phyloP scores from a whole-genome alignment of 2,113 vertebrate species.

The Bolborhynchus lineola region DNA sequence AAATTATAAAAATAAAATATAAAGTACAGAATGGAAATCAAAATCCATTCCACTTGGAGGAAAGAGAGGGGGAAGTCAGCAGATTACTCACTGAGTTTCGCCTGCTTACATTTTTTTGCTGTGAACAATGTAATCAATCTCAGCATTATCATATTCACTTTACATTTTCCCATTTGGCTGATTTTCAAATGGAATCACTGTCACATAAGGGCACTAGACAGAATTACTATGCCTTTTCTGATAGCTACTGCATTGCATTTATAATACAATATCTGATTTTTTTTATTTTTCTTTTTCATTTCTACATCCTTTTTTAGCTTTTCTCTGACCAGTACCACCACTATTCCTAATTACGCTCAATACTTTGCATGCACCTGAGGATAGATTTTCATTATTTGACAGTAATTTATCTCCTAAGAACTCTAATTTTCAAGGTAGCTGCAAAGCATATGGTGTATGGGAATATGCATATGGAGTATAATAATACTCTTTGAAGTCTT shows the following conservation, averaged over 20 bases:
- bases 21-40: background rate
- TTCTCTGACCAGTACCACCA: background rate
- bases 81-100: background rate
- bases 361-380: background rate
- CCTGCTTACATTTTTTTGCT: background rate
- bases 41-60: background rate
- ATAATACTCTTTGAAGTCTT: background rate
- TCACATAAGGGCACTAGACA: background rate
- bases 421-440: background rate
- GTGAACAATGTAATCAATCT: constrained; percentile 17
- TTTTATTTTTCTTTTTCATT: background rate
- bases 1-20: background rate
- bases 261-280: background rate
- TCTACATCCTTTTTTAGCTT: background rate
- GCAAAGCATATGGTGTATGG: background rate
- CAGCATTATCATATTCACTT: constrained; percentile 25
- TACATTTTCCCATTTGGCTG: constrained; percentile 19
- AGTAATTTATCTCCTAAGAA: background rate
- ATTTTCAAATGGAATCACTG: constrained; percentile 37
- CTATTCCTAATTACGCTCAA: background rate
- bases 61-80: background rate
- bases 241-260: background rate
- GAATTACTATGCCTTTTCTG: background rate
- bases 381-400: background rate
- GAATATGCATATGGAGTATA: background rate